Conservation (phyloP, 2,113 vertebrate species). For the Erythrolamprus reginae region DNA sequence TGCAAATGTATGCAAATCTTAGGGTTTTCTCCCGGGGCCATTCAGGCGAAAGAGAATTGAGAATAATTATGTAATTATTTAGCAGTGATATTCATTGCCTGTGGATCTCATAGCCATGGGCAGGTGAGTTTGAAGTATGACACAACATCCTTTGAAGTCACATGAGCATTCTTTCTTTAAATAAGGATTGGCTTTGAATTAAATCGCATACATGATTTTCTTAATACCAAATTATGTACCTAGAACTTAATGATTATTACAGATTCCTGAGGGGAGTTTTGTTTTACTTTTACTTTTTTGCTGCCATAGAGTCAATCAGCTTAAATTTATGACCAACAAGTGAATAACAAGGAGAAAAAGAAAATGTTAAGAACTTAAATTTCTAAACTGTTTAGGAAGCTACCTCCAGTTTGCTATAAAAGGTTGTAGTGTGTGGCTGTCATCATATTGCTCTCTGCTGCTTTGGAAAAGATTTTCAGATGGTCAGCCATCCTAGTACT, state of each 20-base stretch:
- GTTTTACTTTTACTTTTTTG: background rate
- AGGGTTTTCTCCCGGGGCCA: background rate
- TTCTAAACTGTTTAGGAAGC: background rate
- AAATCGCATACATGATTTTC: background rate
- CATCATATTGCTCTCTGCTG: background rate
- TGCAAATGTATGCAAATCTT: background rate
- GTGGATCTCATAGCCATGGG: background rate
- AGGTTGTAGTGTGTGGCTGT: background rate
- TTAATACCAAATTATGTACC: fast-evolving
- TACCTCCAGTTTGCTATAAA: background rate
- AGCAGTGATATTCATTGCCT: background rate
- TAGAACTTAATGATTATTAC: background rate
- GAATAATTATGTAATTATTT: slow-evolving; percentile 9
- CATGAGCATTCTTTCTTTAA: background rate
- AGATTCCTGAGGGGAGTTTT: background rate
- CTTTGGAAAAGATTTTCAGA: background rate
- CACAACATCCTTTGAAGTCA: background rate
- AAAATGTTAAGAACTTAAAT: background rate
- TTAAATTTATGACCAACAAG: background rate
- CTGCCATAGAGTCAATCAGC: background rate
- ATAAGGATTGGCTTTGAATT: background rate
- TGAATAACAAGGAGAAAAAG: background rate
- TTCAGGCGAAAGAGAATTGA: background rate
- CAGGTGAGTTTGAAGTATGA: background rate
- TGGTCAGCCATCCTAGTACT: background rate